Percentiles rank a stretch among this genome's conserved stretches.
Conservation (phyloP, 2,888 invertebrate genomes). For the Lithophane leautieri region DNA sequence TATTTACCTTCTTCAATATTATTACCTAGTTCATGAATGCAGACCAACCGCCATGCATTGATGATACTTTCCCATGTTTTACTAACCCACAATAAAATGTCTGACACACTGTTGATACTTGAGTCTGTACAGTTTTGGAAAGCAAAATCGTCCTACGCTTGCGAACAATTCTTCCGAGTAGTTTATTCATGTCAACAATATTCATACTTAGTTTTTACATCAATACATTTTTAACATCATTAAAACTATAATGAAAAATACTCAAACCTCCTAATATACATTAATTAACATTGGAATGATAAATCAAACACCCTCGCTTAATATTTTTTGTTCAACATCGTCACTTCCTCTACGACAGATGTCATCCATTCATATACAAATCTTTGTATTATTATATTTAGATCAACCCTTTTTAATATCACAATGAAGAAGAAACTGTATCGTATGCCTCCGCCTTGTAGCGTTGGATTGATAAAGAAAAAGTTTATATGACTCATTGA, state of each 20-base stretch:
- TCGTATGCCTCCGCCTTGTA: slow-evolving; percentile 62
- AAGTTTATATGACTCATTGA: neutral
- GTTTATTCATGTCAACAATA: neutral
- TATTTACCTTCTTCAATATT: neutral
- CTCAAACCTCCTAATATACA: slow-evolving; percentile 18
- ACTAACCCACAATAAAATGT: neutral
- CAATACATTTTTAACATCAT: neutral
- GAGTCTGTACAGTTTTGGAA: neutral
- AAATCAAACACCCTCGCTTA: slow-evolving; percentile 75
- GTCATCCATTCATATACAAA: slow-evolving; percentile 83
- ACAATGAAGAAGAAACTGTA: slow-evolving; percentile 59
- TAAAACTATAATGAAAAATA: slow-evolving; percentile 13
- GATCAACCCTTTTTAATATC: slow-evolving; percentile 74
- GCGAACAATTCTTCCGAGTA: neutral
- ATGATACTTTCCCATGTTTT: neutral
- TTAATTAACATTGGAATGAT: slow-evolving; percentile 60
- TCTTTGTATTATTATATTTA: slow-evolving; percentile 84
- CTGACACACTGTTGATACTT: neutral
- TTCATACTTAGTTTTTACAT: neutral
- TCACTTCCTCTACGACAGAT: slow-evolving; percentile 86
- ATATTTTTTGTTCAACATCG: slow-evolving; percentile 72
- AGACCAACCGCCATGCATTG: neutral
- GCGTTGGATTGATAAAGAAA: slow-evolving; percentile 15
- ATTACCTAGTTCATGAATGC: neutral
- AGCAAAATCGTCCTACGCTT: neutral